Base-by-base conservation (phyloP, 2,888 invertebrate genomes). In the Scrobipalpa atriplicella region DNA sequence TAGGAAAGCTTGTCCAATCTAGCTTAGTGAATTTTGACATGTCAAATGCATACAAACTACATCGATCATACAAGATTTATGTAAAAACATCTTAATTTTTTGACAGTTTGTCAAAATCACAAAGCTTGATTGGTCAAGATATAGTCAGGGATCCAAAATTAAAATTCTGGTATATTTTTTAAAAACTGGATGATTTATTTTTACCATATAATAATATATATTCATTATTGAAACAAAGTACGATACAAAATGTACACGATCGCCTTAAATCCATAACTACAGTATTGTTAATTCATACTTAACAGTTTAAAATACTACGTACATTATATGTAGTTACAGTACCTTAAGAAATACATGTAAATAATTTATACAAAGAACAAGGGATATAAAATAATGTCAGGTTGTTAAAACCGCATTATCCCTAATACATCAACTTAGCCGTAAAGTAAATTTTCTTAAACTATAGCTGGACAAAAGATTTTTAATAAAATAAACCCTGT, bases 191-290 rank as follows among this genome's bases (percentile, higher is more conserved):
- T 94, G 93, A 94, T 94, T 93, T 93, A 93, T 94, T 92, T 85
- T 94, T 94, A 94, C 94, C 94, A 94, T 94, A 94, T 94, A 94
- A 94, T 94, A 94, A 92, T 92, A 94, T 94, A 94, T 95, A 94
- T 94, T 94, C 94, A 94, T 94, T 86, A 85, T 87, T 87, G 87
- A 94, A 94, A 95, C 95, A 95, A 95, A 95, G 94, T 95, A 95
- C 95, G 94, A 94, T 95, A 95, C 95, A 95, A 95, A 95, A 95
- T 95, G 93, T 95, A 95, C 95, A 95, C 93, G 93, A 94, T 87
- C 93, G 93, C 93, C 90, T 90, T 88, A 87, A 74, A 83, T 85
- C 79, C 78, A 85, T 87, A 89, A 87, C 89, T 90, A 91, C 87
- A 79, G 77, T 84, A 86, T 85, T 87, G 85, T 89, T 89, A 89